phyloP scores from a whole-genome alignment of 2,888 invertebrate genomes.

The Agrochola lychnidis region DNA sequence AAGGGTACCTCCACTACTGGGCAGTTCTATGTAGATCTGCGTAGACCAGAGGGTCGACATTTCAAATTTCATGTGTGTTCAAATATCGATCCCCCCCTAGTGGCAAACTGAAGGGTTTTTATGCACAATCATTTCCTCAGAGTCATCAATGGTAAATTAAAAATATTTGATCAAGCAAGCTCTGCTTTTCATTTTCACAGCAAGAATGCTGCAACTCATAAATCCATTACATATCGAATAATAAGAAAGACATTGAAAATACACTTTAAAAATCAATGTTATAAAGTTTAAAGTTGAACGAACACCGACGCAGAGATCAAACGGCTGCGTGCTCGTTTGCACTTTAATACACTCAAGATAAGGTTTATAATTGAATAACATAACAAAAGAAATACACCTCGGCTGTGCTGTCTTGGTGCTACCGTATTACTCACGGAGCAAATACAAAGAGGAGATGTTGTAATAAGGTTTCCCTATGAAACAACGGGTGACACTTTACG shows the following conservation, averaged over 20 bases:
- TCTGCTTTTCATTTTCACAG: not conserved
- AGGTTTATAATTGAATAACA: slow-evolving; percentile 19
- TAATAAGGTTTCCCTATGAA: too few species aligned
- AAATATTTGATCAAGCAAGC: not conserved
- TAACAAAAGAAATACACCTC: not conserved
- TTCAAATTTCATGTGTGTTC: too few species aligned
- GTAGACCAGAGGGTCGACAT: not conserved
- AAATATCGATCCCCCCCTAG: not conserved
- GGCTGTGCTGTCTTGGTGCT: not conserved
- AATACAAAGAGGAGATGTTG: too few species aligned
- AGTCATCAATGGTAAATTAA: not conserved
- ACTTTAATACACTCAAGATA: not conserved
- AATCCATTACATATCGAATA: not conserved
- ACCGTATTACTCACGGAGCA: too few species aligned
- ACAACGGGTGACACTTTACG: too few species aligned
- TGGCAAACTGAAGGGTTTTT: not conserved
- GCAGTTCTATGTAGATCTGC: not conserved
- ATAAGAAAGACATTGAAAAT: not conserved
- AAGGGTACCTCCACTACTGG: not conserved
- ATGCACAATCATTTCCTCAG: not conserved
- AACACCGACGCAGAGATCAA: not conserved
- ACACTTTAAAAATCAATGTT: not conserved
- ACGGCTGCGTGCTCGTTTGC: not conserved
- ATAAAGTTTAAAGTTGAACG: not conserved
- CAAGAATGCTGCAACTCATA: not conserved